Evolutionary conservation across 2,113 vertebrate genomes (phyloP), one percentile per base, ranked within the genome.

Genomic region (Ranitomeya variabilis): DNA sequence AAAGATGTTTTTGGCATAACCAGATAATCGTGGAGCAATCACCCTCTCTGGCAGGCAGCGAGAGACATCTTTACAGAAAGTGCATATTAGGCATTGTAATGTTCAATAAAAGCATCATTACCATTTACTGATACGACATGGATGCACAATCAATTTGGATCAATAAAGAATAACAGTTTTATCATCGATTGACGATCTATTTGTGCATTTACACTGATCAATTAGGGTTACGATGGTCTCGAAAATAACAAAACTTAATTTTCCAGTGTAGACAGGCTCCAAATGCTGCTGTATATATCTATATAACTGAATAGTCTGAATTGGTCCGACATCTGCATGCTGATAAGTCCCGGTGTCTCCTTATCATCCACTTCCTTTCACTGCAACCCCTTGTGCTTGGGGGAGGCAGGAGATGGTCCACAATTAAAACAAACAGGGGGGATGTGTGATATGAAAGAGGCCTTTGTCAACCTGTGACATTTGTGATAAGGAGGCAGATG

Each of bases 391-490:
- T 80, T 89, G 84, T 89, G 89, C 91, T 88, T 89, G 71, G 59
- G 80, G 15, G 76, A 69, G 78, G 73, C n/a, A 0, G 0, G 83
- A 71, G 90, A 90, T 86, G 90, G 90, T 88, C 91, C 6, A 5
- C 0, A 2, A 89, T 90, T 89, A 90, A 80, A 77, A 78, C 37
- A 89, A 37, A 76, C 77, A 80, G 13, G 66, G 0, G 90, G 87
- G 0, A 89, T 86, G 0, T 78, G 57, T 81, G 90, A 80, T 80
- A 73, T 92, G 89, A 93, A 93, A 92, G 92, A 79, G 85, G 73
- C 90, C 90, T 88, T 93, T 93, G 93, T 92, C 90, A 90, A 55
- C 0, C 0, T 60, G 71, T 59, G 6, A 89, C 55, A 90, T 88
- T 55, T 64, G 83, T n/a, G 90, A 13, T 55, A 4, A 90, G 87